A percentile compares a stretch with the other conserved stretches of the same genome.
phyloP scores from a whole-genome alignment of 2,888 invertebrate genomes.

The Eurytoma californica region DNA sequence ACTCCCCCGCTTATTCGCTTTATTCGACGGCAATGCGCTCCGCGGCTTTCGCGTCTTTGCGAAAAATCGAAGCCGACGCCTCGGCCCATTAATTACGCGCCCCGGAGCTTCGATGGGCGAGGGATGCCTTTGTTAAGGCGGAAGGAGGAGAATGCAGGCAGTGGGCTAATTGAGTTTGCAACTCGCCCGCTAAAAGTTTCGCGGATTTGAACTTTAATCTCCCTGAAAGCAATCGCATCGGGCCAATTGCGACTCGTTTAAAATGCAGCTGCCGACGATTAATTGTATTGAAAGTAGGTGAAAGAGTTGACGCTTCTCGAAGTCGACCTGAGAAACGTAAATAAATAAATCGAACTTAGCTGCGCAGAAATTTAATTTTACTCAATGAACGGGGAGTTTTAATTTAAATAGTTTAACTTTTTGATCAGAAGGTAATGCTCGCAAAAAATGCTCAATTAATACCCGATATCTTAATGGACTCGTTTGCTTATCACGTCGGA shows the following conservation, averaged over 20 bases:
- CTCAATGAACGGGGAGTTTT: no score
- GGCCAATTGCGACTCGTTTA: not conserved
- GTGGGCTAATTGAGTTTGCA: constrained; percentile 8
- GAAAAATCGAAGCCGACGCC: not conserved
- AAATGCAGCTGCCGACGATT: not conserved
- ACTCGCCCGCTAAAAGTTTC: constrained; percentile 8
- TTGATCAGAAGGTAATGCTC: no score
- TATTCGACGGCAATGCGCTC: not conserved
- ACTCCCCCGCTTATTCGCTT: constrained; percentile 18
- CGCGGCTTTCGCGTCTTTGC: not conserved
- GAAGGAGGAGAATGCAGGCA: not conserved
- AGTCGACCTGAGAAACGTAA: no score
- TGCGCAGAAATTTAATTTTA: no score
- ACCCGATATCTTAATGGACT: no score
- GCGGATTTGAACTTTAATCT: constrained; percentile 9
- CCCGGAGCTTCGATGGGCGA: not conserved
- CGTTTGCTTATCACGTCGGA: no score
- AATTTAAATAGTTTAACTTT: no score
- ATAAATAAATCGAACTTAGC: no score
- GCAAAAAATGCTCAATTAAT: no score
- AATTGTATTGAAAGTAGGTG: not conserved
- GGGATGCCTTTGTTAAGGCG: not conserved
- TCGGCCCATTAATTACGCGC: not conserved
- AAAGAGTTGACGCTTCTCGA: not conserved
- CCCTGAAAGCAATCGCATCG: constrained; percentile 2